Evolutionary conservation across 1,140 invertebrate genomes (phyloP), one percentile per base, ranked within the genome.

Genomic region (Mamestra configurata): DNA sequence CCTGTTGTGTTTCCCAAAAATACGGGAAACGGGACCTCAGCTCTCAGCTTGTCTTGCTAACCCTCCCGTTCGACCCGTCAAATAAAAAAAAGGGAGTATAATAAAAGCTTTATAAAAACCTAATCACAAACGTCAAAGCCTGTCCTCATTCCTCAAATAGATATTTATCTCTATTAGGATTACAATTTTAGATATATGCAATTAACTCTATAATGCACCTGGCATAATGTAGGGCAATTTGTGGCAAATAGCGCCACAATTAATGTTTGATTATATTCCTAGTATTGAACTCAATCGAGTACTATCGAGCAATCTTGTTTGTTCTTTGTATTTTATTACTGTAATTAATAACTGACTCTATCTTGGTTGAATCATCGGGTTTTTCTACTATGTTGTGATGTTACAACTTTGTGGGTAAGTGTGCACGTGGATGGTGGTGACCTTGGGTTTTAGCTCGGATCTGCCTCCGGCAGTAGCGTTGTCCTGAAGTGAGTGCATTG

Each of bases 211-310:
- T 76, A 75, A 68, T 80, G 55, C 71, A 31, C 49, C 13, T n/a
- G 51, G 35, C 40, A 68, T 78, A 78, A 78, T 76, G 72, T 55
- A 10, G 51, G 59, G 79, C 72, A 80, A 76, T 80, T 80, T 80
- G 70, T 68, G 24, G 27, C n/a, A 57, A 80, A 80, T 80, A 68
- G 51, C n/a, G 37, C 13, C n/a, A 59, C 35, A 80, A 80, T 80
- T 80, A 80, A 46, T 51, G 71, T 76, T 79, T 76, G 64, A 80
- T 80, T 80, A 68, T 61, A 51, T 80, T 80, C 71, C 18, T 46
- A 46, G 73, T 76, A 76, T 64, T 49, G 6, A 0, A 49, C 22
- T 76, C 37, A 35, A 76, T 76, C 13, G 35, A 76, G 37, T 61
- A 46, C 22, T 76, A 76, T 76, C 20, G 20, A 35, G 18, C n/a